Percentiles rank a stretch among this genome's conserved stretches.
Conservation (phyloP, 2,888 invertebrate genomes). For the Brenthis ino region DNA sequence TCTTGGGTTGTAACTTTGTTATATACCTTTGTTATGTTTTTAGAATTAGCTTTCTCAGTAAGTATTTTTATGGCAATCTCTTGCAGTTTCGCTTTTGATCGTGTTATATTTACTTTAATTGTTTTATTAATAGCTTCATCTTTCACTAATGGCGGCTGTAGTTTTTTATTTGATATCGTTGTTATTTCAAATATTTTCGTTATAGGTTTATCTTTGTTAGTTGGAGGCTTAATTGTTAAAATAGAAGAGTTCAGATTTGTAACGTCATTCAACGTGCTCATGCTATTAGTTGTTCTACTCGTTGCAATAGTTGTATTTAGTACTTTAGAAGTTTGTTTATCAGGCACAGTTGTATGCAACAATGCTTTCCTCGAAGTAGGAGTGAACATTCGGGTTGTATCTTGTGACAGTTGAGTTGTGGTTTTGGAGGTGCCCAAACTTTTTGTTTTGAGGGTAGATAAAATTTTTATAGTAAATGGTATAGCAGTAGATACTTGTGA, state of each 20-base stretch:
- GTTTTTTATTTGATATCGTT: conserved; percentile 40
- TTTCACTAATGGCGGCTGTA: conserved; percentile 29
- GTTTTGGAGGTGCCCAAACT: conserved; percentile 27
- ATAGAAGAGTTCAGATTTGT: conserved; percentile 59
- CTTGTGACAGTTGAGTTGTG: conserved; percentile 29
- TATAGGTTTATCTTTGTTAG: conserved; percentile 41
- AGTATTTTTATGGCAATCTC: conserved; percentile 38
- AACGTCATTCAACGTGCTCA: conserved; percentile 54
- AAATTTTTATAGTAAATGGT: conserved; percentile 45
- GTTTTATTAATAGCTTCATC: conserved; percentile 27
- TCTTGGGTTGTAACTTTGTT: conserved; percentile 60
- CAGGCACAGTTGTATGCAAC: conserved; percentile 26
- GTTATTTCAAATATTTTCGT: conserved; percentile 42
- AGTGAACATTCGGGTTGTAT: conserved; percentile 25
- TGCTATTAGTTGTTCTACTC: conserved; percentile 74
- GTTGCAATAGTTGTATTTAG: conserved; percentile 39
- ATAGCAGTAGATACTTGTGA: conserved; percentile 49
- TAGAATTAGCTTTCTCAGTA: conserved; percentile 37
- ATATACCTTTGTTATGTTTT: conserved; percentile 44
- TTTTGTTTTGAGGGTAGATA: conserved; percentile 37
- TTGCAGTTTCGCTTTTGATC: conserved; percentile 33
- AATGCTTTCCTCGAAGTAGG: conserved; percentile 31
- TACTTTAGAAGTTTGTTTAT: conserved; percentile 30
- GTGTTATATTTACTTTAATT: conserved; percentile 13
- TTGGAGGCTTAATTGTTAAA: conserved; percentile 59